A percentile compares a stretch with the other conserved stretches of the same genome.
Conservation (phyloP, 2,888 invertebrate species). For the Apodemia hepburni region DNA sequence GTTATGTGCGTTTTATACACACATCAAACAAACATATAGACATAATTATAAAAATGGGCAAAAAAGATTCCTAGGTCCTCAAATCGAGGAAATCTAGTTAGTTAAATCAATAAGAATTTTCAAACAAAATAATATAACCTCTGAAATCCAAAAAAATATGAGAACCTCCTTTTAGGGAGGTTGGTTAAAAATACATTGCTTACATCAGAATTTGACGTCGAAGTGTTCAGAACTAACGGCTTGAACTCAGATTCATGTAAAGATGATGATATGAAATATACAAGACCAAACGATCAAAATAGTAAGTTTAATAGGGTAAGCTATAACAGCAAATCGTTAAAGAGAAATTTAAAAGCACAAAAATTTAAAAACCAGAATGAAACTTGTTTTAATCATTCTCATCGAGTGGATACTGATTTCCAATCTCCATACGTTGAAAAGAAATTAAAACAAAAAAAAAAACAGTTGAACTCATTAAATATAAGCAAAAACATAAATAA, state of each 20-base stretch:
- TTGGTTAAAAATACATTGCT: no score
- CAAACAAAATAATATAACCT: no score
- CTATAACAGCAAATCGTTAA: background rate
- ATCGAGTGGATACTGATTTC: conserved; percentile 10
- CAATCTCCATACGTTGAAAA: background rate
- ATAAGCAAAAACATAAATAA: conserved; percentile 31
- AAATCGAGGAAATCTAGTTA: no score
- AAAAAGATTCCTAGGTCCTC: no score
- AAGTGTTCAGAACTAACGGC: no score
- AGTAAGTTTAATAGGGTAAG: background rate
- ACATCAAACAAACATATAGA: no score
- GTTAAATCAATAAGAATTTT: no score
- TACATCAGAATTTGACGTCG: no score
- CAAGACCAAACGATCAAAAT: background rate
- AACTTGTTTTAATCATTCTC: conserved; percentile 2
- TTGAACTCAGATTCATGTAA: background rate
- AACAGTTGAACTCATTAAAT: conserved; percentile 30
- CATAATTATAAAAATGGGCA: no score
- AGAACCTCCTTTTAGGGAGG: no score
- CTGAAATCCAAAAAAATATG: no score
- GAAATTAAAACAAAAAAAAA: conserved; percentile 11
- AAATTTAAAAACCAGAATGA: conserved; percentile 9
- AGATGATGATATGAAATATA: background rate
- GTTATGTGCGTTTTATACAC: no score
- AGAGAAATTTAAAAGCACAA: conserved; percentile 13